These are phyloP conservation scores for Chaetura pelagica DNA, from an alignment of 2,113 vertebrate species.

Conservation along the genomic window DNA sequence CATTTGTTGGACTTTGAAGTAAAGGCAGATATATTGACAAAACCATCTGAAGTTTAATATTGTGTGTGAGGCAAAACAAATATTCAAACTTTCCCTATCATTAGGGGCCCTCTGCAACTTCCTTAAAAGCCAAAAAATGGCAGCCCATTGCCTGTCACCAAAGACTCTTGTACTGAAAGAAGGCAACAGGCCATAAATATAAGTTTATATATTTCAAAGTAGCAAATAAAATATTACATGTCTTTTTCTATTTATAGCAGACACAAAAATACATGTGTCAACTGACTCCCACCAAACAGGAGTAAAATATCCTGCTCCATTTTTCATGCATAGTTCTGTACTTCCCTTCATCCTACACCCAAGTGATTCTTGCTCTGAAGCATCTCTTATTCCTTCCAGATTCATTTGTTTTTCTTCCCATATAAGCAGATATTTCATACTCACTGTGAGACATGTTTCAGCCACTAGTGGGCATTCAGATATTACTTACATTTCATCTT, in stretches of 20 bases:
- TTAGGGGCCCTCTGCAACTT: not conserved
- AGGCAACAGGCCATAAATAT: accelerated
- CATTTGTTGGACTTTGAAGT: not conserved
- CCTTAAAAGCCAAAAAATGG: not conserved
- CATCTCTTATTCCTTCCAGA: not conserved
- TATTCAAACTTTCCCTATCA: not conserved
- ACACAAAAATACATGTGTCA: not conserved
- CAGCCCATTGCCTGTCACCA: not conserved
- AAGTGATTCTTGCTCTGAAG: not conserved
- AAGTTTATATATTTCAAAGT: not conserved
- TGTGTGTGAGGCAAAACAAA: not conserved
- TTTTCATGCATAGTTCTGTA: not conserved
- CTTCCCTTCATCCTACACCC: not conserved
- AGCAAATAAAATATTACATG: not conserved
- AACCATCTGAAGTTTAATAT: not conserved
- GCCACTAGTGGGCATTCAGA: not conserved
- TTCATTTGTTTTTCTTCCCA: not conserved
- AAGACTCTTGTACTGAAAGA: not conserved
- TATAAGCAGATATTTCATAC: not conserved
- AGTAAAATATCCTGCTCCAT: not conserved
- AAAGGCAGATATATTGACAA: not conserved
- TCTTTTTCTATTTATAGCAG: not conserved
- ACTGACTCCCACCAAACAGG: not conserved
- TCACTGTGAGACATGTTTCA: not conserved
- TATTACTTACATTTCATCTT: not conserved